Percentiles rank a stretch among this genome's conserved stretches.
Conservation (phyloP, 2,113 vertebrate genomes). For the Thalassoma bifasciatum region DNA sequence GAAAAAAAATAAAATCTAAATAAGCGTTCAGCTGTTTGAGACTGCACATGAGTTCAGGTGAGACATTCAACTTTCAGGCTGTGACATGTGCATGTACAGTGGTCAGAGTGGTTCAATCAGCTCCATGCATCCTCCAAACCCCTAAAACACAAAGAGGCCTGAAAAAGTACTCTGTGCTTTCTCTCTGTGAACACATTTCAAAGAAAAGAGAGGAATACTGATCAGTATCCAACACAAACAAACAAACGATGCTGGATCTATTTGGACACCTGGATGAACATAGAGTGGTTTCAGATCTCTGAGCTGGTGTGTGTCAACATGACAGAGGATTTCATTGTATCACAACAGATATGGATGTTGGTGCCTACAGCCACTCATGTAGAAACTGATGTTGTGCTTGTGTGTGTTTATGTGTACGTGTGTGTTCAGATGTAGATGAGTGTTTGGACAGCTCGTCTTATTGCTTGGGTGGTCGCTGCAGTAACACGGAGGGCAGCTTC, state of each 20-base stretch:
- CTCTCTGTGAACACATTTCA: not conserved
- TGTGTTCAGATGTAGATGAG: slow-evolving; percentile 88
- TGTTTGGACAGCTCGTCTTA: slow-evolving; percentile 83
- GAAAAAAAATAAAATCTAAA: no score
- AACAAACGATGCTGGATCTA: not conserved
- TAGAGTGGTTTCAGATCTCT: not conserved
- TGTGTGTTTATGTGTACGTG: slow-evolving; percentile 14
- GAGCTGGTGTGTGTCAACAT: not conserved
- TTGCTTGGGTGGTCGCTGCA: slow-evolving; percentile 89
- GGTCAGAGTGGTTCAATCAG: no score
- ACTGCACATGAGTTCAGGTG: no score
- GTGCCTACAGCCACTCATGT: not conserved
- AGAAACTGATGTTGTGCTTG: not conserved
- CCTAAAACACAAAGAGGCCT: not conserved
- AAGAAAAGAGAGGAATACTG: not conserved
- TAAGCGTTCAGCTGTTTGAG: no score
- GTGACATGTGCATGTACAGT: no score
- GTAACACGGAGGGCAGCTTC: slow-evolving; percentile 92
- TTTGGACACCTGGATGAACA: not conserved
- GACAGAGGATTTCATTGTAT: not conserved
- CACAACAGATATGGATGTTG: not conserved
- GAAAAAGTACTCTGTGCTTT: not conserved
- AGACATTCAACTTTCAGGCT: no score
- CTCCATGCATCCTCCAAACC: not conserved
- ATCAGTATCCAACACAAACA: not conserved